Conservation (phyloP, 2,113 vertebrate genomes). For the Acrocephalus kingi region DNA sequence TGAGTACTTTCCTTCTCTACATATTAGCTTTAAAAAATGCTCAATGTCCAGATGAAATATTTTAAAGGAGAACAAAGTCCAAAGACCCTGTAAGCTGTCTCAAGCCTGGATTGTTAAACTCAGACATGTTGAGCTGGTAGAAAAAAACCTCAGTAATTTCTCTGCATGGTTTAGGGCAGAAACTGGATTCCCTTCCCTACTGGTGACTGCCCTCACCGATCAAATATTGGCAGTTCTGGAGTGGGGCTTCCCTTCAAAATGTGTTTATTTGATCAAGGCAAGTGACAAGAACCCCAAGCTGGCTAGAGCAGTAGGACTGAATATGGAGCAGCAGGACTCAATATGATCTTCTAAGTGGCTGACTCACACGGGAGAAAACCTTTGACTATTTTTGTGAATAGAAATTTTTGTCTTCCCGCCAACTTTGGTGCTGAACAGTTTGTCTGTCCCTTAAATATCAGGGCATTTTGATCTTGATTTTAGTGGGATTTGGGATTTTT, state of each 20-base stretch:
- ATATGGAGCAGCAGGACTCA: neutral
- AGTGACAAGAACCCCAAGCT: neutral
- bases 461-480: neutral
- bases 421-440: neutral
- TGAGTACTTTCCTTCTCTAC: neutral
- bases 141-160: neutral
- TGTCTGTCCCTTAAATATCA: neutral
- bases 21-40: neutral
- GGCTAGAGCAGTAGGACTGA: neutral
- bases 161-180: neutral
- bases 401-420: neutral
- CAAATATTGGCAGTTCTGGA: neutral
- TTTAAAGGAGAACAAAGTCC: neutral
- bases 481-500: neutral
- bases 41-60: neutral
- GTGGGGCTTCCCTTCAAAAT: neutral
- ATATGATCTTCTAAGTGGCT: neutral
- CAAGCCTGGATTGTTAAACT: neutral
- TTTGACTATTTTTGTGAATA: slow-evolving; percentile 4
- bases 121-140: neutral
- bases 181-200: neutral
- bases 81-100: neutral
- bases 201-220: neutral
- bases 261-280: neutral
- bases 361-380: neutral